Percentiles rank a stretch among this genome's conserved stretches.
phyloP scores from a whole-genome alignment of 2,113 vertebrate species.

The Pelmatolapia mariae region DNA sequence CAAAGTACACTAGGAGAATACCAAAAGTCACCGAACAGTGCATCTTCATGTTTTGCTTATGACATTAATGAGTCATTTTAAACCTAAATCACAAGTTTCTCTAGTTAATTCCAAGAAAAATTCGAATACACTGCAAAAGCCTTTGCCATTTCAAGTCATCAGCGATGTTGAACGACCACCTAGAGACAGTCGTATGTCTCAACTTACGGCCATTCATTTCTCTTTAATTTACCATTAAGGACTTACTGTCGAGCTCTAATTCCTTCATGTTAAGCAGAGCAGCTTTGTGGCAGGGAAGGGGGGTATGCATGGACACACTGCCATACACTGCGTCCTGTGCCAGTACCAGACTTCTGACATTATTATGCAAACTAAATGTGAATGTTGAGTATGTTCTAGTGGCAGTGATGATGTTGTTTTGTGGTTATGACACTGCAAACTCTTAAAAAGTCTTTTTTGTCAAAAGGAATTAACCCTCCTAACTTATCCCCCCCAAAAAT shows the following conservation, averaged over 20 bases:
- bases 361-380: constrained; percentile 67
- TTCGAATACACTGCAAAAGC: background rate
- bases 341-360: constrained; percentile 58
- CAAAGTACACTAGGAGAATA: background rate
- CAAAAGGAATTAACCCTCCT: background rate
- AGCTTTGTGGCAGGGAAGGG: constrained; percentile 29
- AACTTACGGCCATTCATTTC: background rate
- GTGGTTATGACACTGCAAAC: constrained; percentile 2
- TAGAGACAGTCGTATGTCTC: background rate
- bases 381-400: constrained; percentile 42
- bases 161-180: background rate
- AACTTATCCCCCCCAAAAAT: background rate
- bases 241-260: background rate
- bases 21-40: background rate
- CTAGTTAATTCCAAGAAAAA: background rate
- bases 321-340: constrained; percentile 63
- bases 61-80: background rate
- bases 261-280: constrained; percentile 16
- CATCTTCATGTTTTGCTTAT: background rate
- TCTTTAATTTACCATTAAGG: background rate
- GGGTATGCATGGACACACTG: constrained; percentile 47
- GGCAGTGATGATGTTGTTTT: constrained; percentile 10
- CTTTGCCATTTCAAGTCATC: background rate
- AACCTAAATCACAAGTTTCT: background rate
- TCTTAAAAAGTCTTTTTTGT: constrained; percentile 1